Conservation (phyloP, 2,888 invertebrate genomes). For the Synergus japonicus region DNA sequence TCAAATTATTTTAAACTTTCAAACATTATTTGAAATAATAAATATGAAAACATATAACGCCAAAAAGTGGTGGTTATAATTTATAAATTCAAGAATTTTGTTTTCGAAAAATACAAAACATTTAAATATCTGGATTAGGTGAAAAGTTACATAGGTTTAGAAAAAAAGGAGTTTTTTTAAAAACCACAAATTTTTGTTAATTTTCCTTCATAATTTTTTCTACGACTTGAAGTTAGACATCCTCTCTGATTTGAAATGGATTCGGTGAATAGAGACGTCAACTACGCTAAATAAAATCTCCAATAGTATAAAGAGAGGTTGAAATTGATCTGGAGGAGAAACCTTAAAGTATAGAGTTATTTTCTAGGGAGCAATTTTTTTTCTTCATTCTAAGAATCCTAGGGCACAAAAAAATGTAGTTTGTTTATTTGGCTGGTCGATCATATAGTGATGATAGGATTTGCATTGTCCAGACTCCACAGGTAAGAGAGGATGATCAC, state of each 20-base stretch:
- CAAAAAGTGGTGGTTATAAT: too few species aligned
- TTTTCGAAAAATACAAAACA: too few species aligned
- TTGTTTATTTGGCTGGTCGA: neutral
- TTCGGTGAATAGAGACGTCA: neutral
- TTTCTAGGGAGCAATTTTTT: neutral
- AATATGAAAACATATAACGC: too few species aligned
- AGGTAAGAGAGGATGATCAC: neutral
- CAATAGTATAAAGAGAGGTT: neutral
- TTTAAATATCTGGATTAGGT: too few species aligned
- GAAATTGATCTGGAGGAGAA: neutral
- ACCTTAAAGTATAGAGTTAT: neutral
- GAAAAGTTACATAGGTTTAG: too few species aligned
- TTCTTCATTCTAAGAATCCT: neutral
- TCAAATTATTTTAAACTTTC: too few species aligned
- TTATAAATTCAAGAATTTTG: too few species aligned
- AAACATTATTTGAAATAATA: too few species aligned
- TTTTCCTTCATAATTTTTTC: neutral
- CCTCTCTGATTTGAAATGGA: too few species aligned
- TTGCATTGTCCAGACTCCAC: neutral
- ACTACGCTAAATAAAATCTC: neutral
- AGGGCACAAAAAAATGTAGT: neutral
- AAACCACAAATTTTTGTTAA: too few species aligned
- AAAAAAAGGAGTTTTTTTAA: too few species aligned
- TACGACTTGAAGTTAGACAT: too few species aligned
- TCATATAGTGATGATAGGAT: constrained; percentile 1